A percentile compares a stretch with the other conserved stretches of the same genome.
Conservation (phyloP, 2,113 vertebrate genomes). For the Todiramphus saurophagus region DNA sequence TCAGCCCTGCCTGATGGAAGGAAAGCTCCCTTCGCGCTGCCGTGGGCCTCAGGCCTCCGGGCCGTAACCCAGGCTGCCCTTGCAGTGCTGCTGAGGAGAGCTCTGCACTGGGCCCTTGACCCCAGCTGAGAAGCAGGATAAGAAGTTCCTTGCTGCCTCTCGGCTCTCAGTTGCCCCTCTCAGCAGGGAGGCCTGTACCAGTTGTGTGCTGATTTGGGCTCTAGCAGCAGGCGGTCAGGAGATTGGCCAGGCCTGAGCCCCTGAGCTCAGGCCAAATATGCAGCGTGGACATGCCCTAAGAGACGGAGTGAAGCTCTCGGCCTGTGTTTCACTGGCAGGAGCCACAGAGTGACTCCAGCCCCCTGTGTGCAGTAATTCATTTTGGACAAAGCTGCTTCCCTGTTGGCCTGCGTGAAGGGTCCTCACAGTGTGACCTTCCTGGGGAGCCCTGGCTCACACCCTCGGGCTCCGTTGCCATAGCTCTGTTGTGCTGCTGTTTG, state of each 20-base stretch:
- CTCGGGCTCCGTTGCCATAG: constrained; percentile 29
- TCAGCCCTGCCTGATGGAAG: neutral
- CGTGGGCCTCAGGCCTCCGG: accelerated
- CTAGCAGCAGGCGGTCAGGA: neutral
- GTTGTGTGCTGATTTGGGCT: neutral
- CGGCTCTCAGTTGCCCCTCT: neutral
- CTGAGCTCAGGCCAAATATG: neutral
- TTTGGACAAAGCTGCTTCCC: neutral
- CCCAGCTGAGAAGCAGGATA: neutral
- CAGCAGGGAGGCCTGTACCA: neutral
- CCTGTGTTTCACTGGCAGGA: neutral
- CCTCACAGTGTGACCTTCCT: neutral
- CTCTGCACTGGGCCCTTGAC: neutral
- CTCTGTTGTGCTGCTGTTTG: constrained; percentile 55
- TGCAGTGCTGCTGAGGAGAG: neutral
- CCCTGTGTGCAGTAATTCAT: neutral
- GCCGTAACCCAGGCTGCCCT: too few species aligned
- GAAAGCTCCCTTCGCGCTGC: neutral
- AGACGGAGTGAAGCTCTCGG: neutral
- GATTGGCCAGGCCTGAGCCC: neutral
- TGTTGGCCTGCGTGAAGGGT: neutral
- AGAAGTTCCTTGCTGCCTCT: neutral
- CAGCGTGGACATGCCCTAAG: neutral
- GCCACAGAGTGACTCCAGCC: neutral
- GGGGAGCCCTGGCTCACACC: neutral